phyloP scores from a whole-genome alignment of 2,888 invertebrate genomes.

The Drosophila infuscata region DNA sequence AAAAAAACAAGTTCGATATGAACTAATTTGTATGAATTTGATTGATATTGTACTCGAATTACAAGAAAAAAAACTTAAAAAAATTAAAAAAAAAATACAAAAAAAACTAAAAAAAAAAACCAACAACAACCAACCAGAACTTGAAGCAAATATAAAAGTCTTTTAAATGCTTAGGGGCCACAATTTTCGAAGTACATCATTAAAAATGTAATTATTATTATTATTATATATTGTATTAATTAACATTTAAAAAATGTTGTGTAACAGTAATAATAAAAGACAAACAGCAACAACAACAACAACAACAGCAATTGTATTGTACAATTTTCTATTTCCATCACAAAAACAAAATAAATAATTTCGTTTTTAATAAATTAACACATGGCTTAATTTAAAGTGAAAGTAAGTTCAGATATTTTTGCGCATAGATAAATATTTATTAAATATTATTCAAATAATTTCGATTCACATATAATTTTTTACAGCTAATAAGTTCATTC shows the following conservation, averaged over 20 bases:
- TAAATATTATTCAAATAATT: background rate
- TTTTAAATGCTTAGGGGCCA: slow-evolving; percentile 84
- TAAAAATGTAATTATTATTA: slow-evolving; percentile 61
- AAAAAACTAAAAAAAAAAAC: slow-evolving; percentile 33
- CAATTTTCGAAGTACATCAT: slow-evolving; percentile 82
- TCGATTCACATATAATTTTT: background rate
- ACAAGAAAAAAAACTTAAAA: slow-evolving; percentile 19
- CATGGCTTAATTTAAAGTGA: slow-evolving; percentile 13
- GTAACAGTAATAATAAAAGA: slow-evolving; percentile 75
- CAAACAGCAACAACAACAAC: slow-evolving; percentile 63
- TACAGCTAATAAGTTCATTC: background rate
- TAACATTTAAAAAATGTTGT: slow-evolving; percentile 78
- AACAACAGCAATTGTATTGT: slow-evolving; percentile 66
- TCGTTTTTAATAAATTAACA: slow-evolving; percentile 68
- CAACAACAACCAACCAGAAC: slow-evolving; percentile 58
- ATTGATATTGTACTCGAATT: slow-evolving; percentile 56
- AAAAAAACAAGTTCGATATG: slow-evolving; percentile 34
- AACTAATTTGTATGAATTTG: slow-evolving; percentile 63
- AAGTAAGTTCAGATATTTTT: background rate
- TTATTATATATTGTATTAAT: slow-evolving; percentile 80
- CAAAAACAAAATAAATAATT: slow-evolving; percentile 68
- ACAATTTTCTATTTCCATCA: slow-evolving; percentile 79
- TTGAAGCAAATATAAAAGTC: slow-evolving; percentile 74
- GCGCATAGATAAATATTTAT: background rate
- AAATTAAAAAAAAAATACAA: slow-evolving; percentile 30